phyloP scores from a whole-genome alignment of 2,113 vertebrate species.

The Corythoichthys intestinalis region DNA sequence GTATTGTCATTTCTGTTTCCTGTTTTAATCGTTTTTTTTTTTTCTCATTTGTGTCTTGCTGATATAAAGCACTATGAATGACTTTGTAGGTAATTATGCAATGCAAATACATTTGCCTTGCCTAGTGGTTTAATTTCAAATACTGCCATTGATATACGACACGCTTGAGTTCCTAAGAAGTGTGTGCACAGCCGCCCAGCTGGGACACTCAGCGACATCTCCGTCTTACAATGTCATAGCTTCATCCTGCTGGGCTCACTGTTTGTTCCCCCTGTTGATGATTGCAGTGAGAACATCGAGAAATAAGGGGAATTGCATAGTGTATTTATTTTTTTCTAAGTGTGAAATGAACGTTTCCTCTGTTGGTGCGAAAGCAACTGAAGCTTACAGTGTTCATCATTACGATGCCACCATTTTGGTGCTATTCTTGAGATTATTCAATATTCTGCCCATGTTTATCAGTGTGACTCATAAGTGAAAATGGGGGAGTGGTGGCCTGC shows the following conservation, averaged over 20 bases:
- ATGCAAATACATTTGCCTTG: background rate
- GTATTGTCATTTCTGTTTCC: no score
- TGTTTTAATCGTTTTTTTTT: no score
- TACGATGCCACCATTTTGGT: slow-evolving; percentile 52
- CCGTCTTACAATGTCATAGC: slow-evolving; percentile 34
- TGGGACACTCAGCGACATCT: slow-evolving; percentile 18
- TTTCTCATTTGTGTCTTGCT: no score
- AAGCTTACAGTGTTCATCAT: slow-evolving; percentile 10
- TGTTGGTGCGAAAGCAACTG: background rate
- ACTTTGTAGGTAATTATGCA: no score
- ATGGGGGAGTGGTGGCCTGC: slow-evolving; percentile 42
- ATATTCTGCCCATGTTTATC: slow-evolving; percentile 68
- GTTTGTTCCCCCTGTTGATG: slow-evolving; percentile 2
- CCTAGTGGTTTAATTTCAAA: background rate
- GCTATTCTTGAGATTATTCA: slow-evolving; percentile 45
- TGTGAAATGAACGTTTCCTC: background rate
- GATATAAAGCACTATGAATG: no score
- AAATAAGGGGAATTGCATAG: background rate
- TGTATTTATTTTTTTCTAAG: background rate
- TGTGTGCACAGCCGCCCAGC: slow-evolving; percentile 9
- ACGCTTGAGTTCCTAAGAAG: slow-evolving; percentile 12
- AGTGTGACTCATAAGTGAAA: slow-evolving; percentile 58
- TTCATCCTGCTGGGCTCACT: slow-evolving; percentile 17
- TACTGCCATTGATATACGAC: background rate
- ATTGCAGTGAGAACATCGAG: background rate